phyloP scores from a whole-genome alignment of 2,888 invertebrate species.

The Archips crataeganus region DNA sequence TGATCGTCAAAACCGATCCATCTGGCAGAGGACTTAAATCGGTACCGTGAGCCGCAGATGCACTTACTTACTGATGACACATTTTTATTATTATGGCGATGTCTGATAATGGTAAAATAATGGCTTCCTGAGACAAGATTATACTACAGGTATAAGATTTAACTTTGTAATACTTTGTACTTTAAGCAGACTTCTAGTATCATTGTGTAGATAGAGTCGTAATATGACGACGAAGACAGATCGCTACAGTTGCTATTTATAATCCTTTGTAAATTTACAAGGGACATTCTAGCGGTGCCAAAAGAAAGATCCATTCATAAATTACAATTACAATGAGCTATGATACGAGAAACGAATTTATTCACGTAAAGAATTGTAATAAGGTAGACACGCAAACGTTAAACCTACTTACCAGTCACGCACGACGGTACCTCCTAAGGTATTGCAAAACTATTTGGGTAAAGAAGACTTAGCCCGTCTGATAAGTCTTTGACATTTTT shows the following conservation, averaged over 20 bases:
- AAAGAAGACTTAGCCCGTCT: neutral
- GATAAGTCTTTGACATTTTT: too few relatives aligned
- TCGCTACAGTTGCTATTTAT: neutral
- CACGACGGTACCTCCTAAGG: neutral
- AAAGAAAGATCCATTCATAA: slow-evolving; percentile 8
- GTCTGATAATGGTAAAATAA: too few relatives aligned
- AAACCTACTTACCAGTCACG: slow-evolving; percentile 1
- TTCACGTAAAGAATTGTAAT: neutral
- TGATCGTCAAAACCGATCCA: too few relatives aligned
- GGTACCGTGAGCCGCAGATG: too few relatives aligned
- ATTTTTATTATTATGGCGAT: too few relatives aligned
- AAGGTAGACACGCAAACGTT: slow-evolving; percentile 7
- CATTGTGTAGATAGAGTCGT: too few relatives aligned
- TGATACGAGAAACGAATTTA: slow-evolving; percentile 10
- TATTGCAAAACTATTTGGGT: neutral
- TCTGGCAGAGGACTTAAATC: too few relatives aligned
- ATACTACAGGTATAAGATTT: too few relatives aligned
- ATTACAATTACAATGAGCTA: slow-evolving; percentile 19
- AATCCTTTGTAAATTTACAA: neutral
- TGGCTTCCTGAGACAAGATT: too few relatives aligned
- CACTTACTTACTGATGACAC: too few relatives aligned
- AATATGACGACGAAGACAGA: neutral
- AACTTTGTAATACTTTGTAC: too few relatives aligned
- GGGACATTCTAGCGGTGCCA: neutral
- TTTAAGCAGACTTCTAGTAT: too few relatives aligned